phyloP scores from a whole-genome alignment of 2,888 invertebrate species.

The Pelosia muscerda region DNA sequence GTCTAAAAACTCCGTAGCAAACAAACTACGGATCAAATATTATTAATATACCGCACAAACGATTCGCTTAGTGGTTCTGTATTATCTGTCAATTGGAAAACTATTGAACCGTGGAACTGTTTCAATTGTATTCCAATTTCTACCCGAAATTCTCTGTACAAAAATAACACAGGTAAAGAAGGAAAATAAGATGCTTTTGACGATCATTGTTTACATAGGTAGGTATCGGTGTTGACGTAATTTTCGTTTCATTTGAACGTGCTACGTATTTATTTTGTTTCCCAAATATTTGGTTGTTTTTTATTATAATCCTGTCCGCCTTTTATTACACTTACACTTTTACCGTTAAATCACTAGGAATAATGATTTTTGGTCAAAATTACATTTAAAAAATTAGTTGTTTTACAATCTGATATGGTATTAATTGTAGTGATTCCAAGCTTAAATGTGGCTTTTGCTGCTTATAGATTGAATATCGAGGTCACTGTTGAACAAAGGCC shows the following conservation, averaged over 20 bases:
- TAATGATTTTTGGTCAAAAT: too few species aligned
- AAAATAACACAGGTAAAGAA: neutral
- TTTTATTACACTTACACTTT: neutral
- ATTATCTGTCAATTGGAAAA: constrained; percentile 44
- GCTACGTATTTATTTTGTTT: neutral
- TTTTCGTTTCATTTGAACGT: constrained; percentile 3
- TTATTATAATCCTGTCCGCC: constrained; percentile 2
- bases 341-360: too few species aligned
- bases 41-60: constrained; percentile 31
- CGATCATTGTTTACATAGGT: constrained; percentile 10
- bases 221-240: constrained; percentile 10
- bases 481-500: too few species aligned
- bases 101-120: constrained; percentile 29
- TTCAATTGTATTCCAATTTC: constrained; percentile 24
- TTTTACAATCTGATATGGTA: too few species aligned
- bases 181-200: constrained; percentile 18
- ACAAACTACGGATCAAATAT: constrained; percentile 31
- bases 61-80: constrained; percentile 34
- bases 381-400: too few species aligned
- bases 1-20: constrained; percentile 9
- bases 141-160: constrained; percentile 2
- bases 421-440: too few species aligned
- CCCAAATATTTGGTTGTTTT: neutral
- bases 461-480: too few species aligned
- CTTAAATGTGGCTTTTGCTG: too few species aligned